Conservation (phyloP, 2,797 vertebrate genomes). For the Synanceia verrucosa region DNA sequence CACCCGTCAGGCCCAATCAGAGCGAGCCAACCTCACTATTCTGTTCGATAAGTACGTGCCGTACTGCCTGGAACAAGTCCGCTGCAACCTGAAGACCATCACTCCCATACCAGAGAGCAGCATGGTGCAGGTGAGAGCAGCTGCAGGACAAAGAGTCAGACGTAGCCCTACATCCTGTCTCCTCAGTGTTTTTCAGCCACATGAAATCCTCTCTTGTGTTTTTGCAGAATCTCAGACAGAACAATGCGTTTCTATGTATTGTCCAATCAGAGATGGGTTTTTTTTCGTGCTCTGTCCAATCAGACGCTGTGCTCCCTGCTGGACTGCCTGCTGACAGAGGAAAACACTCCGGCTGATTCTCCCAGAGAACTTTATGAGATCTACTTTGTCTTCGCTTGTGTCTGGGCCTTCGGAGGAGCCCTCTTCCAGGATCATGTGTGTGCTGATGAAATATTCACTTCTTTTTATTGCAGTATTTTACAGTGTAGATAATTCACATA, state of each 20-base stretch:
- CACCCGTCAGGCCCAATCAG: constrained; percentile 81
- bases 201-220: background rate
- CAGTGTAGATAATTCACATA: background rate
- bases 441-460: constrained; percentile 19
- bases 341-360: constrained; percentile 87
- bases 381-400: constrained; percentile 87
- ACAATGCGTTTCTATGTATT: background rate
- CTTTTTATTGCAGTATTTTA: background rate
- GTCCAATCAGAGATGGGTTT: constrained; percentile 5
- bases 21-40: constrained; percentile 84
- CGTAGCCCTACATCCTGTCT: background rate
- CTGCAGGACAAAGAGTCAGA: background rate
- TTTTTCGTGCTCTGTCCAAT: too few species aligned
- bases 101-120: constrained; percentile 81
- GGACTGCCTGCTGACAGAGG: constrained; percentile 85
- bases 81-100: constrained; percentile 86
- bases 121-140: constrained; percentile 76
- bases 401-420: constrained; percentile 87
- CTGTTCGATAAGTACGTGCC: constrained; percentile 84
- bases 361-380: constrained; percentile 85
- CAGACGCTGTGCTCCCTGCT: constrained; percentile 85
- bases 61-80: constrained; percentile 85
- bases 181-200: background rate
- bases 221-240: background rate
- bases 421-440: constrained; percentile 89